Evolutionary conservation across 2,888 invertebrate species (phyloP), one percentile per base, ranked within the genome.

Genomic region (Perizoma flavofasciatum): DNA sequence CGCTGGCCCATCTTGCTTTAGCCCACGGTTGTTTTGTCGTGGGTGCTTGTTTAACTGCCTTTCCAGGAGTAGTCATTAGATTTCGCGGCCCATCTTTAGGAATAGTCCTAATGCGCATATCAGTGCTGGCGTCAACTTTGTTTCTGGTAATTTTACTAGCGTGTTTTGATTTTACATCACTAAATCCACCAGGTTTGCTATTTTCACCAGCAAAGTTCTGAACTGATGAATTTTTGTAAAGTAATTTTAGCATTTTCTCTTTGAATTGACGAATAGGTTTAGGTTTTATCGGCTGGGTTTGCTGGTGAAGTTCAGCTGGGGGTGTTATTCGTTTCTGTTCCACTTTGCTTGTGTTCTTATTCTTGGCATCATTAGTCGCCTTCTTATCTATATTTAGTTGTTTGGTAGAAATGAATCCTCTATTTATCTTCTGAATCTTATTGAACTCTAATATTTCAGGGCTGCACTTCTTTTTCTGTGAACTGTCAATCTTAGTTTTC

Each of bases 1-100:
- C 87, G 68, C 81, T 88, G 0, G 85, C 81, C 82, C 84, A 79
- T 68, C 81, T 88, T 7, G 78, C 76, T 74, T 83, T 89, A 8
- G 81, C 69, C 82, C 85, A 82, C 9, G 79, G 75, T 56, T 76
- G 65, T 55, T 62, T 61, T 43, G 57, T 40, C 5, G n/a, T 4
- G 35, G 47, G 33, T 5, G 41, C 10, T 54, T 47, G 50, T 46
- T 59, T 63, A 6, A 39, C 52, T 0, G 40, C 34, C 5, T 46
- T 63, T n/a, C 41, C 44, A 43, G 50, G 46, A 35, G 22, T 47
- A 11, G 46, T 54, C 5, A 46, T 47, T 34, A 22, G 32, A 53
- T 22, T 51, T 45, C 41, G 54, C 10, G 51, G 37, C 10, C 37
- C 9, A 49, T 55, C 54, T 33, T 49, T 55, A 6, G 44, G 46